Evolutionary conservation across 2,888 invertebrate genomes (phyloP).

Genomic region (Tipula helvola): DNA sequence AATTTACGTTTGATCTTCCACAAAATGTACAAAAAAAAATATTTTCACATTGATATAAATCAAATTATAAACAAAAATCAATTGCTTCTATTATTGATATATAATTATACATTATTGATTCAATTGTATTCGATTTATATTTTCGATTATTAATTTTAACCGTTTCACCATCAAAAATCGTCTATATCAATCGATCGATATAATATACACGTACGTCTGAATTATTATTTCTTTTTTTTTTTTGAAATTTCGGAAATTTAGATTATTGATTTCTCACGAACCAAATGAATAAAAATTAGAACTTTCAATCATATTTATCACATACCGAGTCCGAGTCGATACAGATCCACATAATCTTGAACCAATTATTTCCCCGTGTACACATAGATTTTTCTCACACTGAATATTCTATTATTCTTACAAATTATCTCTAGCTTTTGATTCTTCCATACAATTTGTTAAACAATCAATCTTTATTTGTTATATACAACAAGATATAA

Average conservation of each 20-base stretch:
- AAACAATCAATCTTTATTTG: not conserved
- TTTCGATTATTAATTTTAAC: not conserved
- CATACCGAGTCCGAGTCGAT: not conserved
- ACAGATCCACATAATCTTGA: not conserved
- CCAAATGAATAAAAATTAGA: not conserved
- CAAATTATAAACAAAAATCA: slow-evolving; percentile 4
- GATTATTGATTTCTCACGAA: not conserved
- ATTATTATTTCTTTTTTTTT: not conserved
- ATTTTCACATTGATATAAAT: not conserved
- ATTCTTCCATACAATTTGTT: not conserved
- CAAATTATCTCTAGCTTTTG: not conserved
- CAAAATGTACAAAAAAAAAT: not conserved
- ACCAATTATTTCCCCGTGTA: not conserved
- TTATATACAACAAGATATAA: not conserved
- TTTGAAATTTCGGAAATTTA: not conserved
- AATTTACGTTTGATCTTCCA: not conserved
- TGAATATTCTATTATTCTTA: not conserved
- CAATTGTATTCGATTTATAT: not conserved
- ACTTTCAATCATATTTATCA: not conserved
- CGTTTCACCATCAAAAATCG: not conserved
- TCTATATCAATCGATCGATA: not conserved
- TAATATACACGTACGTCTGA: not conserved
- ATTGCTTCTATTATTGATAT: not conserved
- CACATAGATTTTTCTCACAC: not conserved
- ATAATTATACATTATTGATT: not conserved